A percentile compares a stretch with the other conserved stretches of the same genome.
These are phyloP conservation scores for Myrmecobius fasciatus DNA, from an alignment of 2,113 vertebrate species.

Conservation along the genomic window DNA sequence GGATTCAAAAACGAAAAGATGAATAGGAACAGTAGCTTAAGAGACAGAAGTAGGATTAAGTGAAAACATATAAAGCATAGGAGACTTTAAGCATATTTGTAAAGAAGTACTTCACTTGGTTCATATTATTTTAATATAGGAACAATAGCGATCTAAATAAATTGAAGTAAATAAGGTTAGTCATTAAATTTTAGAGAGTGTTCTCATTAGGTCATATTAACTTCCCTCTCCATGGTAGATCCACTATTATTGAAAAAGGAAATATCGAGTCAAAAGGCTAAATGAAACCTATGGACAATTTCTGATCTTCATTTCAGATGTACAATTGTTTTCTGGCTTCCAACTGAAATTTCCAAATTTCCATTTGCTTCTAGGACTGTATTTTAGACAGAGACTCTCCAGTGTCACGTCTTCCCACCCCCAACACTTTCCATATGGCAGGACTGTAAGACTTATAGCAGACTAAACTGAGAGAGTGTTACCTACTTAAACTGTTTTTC, in stretches of 20 bases:
- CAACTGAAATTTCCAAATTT: neutral
- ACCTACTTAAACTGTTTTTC: slow-evolving; percentile 87
- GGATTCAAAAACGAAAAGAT: neutral
- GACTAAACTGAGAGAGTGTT: slow-evolving; percentile 86
- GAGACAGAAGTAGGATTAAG: neutral
- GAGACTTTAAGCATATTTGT: neutral
- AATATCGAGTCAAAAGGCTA: neutral
- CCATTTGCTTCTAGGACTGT: neutral
- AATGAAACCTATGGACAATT: neutral
- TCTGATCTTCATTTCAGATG: rapidly evolving
- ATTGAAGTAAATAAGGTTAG: neutral
- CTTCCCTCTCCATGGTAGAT: too few species aligned
- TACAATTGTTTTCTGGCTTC: rapidly evolving
- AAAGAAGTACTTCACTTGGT: neutral
- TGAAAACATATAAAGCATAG: neutral
- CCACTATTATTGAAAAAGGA: neutral
- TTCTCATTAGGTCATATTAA: neutral
- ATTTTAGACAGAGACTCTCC: slow-evolving; percentile 34
- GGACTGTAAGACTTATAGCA: slow-evolving; percentile 83
- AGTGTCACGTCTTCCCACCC: slow-evolving; percentile 12
- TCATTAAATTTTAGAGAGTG: neutral
- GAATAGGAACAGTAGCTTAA: neutral
- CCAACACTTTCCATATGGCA: slow-evolving; percentile 67
- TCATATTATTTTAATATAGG: neutral
- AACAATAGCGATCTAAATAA: neutral